Conservation (phyloP, 1,140 invertebrate species). For the Dolichoris vasculosae region DNA sequence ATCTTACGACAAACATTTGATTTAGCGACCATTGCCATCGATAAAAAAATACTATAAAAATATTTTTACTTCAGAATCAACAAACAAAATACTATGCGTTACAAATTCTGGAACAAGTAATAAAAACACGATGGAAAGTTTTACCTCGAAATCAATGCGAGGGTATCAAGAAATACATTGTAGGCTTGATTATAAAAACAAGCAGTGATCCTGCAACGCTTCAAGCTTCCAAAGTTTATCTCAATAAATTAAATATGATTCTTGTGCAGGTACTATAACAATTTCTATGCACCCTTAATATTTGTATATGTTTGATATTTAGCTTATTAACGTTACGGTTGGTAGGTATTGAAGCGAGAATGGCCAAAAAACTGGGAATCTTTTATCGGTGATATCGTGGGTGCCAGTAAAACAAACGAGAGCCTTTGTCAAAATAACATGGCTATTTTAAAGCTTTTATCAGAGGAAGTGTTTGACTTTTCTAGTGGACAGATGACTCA, state of each 20-base stretch:
- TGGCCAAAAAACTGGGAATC: constrained; percentile 99
- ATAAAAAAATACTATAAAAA: constrained; percentile 4
- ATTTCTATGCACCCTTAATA: constrained; percentile 4
- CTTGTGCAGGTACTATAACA: constrained; percentile 84
- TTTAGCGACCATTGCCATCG: neutral
- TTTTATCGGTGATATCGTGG: constrained; percentile 99
- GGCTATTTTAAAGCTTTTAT: constrained; percentile 96
- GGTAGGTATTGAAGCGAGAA: constrained; percentile 97
- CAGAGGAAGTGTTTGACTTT: constrained; percentile 99
- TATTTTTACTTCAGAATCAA: constrained; percentile 80
- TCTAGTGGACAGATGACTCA: constrained; percentile 98
- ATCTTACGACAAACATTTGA: constrained; percentile 43
- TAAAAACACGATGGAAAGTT: constrained; percentile 99
- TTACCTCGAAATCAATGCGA: constrained; percentile 98
- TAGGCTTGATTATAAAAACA: constrained; percentile 98
- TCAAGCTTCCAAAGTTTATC: constrained; percentile 96
- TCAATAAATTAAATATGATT: constrained; percentile 99
- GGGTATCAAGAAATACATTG: constrained; percentile 99
- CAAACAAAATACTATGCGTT: constrained; percentile 99
- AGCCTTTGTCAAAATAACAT: constrained; percentile 99
- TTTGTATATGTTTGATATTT: neutral
- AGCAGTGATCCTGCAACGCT: constrained; percentile 92
- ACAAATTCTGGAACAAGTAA: constrained; percentile 99
- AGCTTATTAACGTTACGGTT: constrained; percentile 2
- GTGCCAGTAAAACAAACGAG: constrained; percentile 98